Evolutionary conservation across 2,888 invertebrate genomes (phyloP), one percentile per base, ranked within the genome.

Genomic region (Nudaria mundana): DNA sequence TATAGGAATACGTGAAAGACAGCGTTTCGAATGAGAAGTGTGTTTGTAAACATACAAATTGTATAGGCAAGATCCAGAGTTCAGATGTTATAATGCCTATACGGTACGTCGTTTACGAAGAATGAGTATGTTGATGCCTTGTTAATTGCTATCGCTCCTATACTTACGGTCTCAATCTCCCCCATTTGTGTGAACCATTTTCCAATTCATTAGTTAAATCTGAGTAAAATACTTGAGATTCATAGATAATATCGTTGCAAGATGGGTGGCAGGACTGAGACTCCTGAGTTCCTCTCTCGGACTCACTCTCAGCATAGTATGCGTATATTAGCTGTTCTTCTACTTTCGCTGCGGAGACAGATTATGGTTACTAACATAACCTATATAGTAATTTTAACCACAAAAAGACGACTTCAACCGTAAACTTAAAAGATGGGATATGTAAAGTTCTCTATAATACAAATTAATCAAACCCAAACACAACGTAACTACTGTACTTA

Each of bases 151-250:
- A 18, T 13, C 7, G 3, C 18, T 23, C n/a, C 12, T 10, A 5
- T 29, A 44, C 64, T 58, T 51, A 81, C 80, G 55, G 56, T 35
- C 67, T 63, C 11, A 66, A 52, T 3, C 67, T 53, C 5, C 66
- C 71, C 68, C 72, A 77, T 15, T 66, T 56, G 1, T 67, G 63
- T 0, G 66, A 50, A 8, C 54, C 58, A 14, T 57, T 55, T 8
- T 61, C 62, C 7, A 60, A 50, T 2, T 74, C 76, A 32, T 66
- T 66, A 2, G 63, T 71, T 8, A 86, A 60, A 33, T 88, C 88
- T 0, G 87, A 86, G 63, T 87, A 87, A 58, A 82, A 88, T 1
- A 88, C 87, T 43, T 87, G 84, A 30, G 78, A 79, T 41, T 75
- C 77, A 49, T 87, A 89, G 7, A 81, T 65, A 38, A 87, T 65